Conservation (phyloP, 2,113 vertebrate genomes). For the Zeus faber region DNA sequence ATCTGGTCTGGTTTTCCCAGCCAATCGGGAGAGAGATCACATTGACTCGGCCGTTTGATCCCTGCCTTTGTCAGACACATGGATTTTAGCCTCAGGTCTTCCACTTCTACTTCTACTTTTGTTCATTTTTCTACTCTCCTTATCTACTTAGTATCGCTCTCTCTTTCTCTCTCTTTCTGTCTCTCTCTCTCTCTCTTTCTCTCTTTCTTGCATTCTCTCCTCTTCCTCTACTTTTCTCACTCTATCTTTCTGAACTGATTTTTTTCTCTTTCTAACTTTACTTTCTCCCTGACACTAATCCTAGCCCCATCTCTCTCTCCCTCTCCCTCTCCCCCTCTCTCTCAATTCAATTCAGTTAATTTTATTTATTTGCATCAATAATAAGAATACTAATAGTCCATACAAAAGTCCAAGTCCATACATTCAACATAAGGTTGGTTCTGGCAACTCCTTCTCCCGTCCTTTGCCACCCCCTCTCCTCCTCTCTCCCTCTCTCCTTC, state of each 20-base stretch:
- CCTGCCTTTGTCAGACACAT: not conserved
- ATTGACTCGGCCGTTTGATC: not conserved
- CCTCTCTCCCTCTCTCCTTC: conserved; percentile 3
- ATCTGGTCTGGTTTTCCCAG: not conserved
- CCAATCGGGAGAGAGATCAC: not conserved
- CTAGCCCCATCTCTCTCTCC: not conserved
- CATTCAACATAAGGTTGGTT: too few species aligned
- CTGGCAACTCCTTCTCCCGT: too few species aligned
- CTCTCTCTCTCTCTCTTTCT: conserved; percentile 2
- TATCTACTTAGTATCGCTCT: not conserved
- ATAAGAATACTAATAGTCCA: too few species aligned
- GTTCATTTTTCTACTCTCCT: conserved; percentile 6
- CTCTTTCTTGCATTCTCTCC: too few species aligned
- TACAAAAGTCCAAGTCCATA: too few species aligned
- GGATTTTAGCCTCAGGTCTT: not conserved
- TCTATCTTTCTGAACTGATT: conserved; percentile 19
- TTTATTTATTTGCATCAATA: not conserved
- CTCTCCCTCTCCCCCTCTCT: not conserved
- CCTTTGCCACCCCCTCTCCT: not conserved
- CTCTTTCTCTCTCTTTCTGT: conserved; percentile 3
- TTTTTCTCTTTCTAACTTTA: not conserved
- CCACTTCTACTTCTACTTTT: not conserved
- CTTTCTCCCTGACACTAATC: not conserved
- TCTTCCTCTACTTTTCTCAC: too few species aligned
- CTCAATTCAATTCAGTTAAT: not conserved